phyloP scores from a whole-genome alignment of 2,888 invertebrate species.

The Tinea trinotella region DNA sequence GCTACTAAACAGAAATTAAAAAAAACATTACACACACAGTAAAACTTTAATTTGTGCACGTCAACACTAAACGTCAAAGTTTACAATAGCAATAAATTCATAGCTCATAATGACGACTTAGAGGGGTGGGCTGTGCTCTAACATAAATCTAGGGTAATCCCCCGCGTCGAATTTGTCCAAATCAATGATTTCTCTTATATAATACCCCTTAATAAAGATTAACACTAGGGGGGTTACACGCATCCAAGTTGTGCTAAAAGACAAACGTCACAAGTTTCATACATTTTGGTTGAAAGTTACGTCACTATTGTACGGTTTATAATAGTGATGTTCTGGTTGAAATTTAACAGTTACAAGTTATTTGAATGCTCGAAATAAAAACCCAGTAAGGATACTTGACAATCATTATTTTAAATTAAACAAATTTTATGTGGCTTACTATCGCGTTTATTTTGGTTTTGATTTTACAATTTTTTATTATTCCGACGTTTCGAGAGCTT shows the following conservation, averaged over 20 bases:
- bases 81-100: slow-evolving; percentile 25
- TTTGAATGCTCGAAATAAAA: too few relatives aligned
- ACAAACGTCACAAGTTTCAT: slow-evolving; percentile 26
- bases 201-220: slow-evolving; percentile 59
- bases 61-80: too few relatives aligned
- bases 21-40: too few relatives aligned
- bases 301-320: background rate
- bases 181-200: slow-evolving; percentile 31
- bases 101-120: slow-evolving; percentile 30
- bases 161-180: slow-evolving; percentile 45
- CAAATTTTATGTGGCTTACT: too few relatives aligned
- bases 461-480: too few relatives aligned
- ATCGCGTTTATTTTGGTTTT: too few relatives aligned
- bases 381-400: too few relatives aligned
- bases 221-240: slow-evolving; percentile 30
- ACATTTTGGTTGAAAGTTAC: background rate
- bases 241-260: slow-evolving; percentile 28
- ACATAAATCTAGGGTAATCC: slow-evolving; percentile 42
- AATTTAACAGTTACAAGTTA: slow-evolving; percentile 31
- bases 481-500: too few relatives aligned
- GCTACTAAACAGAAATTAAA: too few relatives aligned
- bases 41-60: too few relatives aligned
- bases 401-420: too few relatives aligned
- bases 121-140: slow-evolving; percentile 10
- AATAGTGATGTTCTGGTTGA: slow-evolving; percentile 25